These are phyloP conservation scores for Zelostemma sp. DNA, from an alignment of 1,140 invertebrate genomes.

Conservation along the genomic window DNA sequence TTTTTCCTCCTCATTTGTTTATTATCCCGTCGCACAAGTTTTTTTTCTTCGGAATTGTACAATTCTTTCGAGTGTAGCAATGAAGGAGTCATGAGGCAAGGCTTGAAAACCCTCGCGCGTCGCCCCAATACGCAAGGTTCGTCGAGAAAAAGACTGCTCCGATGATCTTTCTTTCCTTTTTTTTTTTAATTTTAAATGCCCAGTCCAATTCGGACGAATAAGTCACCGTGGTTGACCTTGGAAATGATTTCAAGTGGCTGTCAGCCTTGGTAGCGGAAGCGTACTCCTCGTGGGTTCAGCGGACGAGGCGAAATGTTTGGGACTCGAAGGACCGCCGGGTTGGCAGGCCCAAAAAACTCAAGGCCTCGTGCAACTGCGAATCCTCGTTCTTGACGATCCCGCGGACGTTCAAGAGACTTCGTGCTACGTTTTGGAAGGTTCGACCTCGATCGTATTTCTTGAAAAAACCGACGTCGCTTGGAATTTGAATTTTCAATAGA, in stretches of 20 bases:
- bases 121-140: conserved; percentile 68
- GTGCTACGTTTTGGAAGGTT: conserved; percentile 67
- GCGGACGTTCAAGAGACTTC: conserved; percentile 63
- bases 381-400: conserved; percentile 55
- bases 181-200: too few species aligned
- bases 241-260: conserved; percentile 66
- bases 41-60: neutral
- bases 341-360: conserved; percentile 27
- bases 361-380: conserved; percentile 62
- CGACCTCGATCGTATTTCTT: conserved; percentile 17
- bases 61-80: conserved; percentile 20
- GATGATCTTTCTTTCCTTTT: too few species aligned
- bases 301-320: conserved; percentile 11
- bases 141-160: conserved; percentile 4
- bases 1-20: conserved; percentile 6
- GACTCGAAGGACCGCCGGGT: neutral
- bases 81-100: conserved; percentile 62
- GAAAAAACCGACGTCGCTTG: too few species aligned
- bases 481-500: too few species aligned
- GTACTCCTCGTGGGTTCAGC: conserved; percentile 58
- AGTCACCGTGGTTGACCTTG: conserved; percentile 56
- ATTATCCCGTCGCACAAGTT: conserved; percentile 8
- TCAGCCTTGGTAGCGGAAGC: conserved; percentile 67
- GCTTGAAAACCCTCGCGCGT: conserved; percentile 57
- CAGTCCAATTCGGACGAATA: conserved; percentile 15